Conservation (phyloP, 2,113 vertebrate genomes). For the Mobula hypostoma region DNA sequence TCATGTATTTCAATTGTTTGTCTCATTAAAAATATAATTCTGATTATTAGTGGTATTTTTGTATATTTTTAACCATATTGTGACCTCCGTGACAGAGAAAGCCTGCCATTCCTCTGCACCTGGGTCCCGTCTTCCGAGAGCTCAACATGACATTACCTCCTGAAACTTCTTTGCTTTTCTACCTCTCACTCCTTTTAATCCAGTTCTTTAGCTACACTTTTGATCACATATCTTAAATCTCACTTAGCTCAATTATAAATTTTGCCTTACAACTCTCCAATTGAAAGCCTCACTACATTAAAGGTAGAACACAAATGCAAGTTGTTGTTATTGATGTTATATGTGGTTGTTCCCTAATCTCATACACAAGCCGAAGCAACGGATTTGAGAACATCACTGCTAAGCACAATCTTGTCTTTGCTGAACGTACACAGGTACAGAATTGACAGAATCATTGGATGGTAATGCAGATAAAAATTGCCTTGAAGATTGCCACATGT, state of each 20-base stretch:
- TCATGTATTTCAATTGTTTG: constrained; percentile 30
- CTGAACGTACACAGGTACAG: background rate
- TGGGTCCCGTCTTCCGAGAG: background rate
- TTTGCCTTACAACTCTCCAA: background rate
- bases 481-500: too few species aligned
- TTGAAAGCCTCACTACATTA: background rate
- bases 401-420: background rate
- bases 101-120: too few species aligned
- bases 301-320: background rate
- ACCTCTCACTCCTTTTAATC: background rate
- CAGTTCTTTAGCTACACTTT: background rate
- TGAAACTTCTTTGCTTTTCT: background rate
- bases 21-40: constrained; percentile 29
- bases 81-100: too few species aligned
- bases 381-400: background rate
- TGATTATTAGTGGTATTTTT: background rate
- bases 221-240: background rate
- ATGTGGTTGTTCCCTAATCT: background rate
- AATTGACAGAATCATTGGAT: background rate
- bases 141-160: background rate
- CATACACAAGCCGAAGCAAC: background rate
- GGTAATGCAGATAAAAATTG: background rate
- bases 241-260: background rate
- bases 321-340: background rate
- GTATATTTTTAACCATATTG: background rate